Conservation (phyloP, 2,888 invertebrate species). For the Druceiella hillmani region DNA sequence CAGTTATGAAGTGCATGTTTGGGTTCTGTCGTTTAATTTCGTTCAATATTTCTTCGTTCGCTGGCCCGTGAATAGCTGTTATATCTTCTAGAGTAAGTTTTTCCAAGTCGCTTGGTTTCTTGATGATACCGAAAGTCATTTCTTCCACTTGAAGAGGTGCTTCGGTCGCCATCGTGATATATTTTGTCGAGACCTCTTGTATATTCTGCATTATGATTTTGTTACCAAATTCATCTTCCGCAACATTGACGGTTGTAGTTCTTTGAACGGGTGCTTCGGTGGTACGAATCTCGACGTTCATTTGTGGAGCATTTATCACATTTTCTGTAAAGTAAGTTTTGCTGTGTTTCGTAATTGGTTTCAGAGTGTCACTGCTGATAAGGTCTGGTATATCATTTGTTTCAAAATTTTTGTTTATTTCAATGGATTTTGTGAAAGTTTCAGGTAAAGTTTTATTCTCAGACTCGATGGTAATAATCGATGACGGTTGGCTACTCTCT, state of each 20-base stretch:
- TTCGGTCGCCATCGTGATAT: conserved; percentile 38
- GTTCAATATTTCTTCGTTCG: conserved; percentile 38
- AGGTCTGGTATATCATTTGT: conserved; percentile 35
- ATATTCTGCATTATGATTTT: conserved; percentile 48
- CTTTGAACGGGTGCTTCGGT: conserved; percentile 48
- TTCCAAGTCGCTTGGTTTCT: conserved; percentile 36
- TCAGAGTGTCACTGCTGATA: conserved; percentile 19
- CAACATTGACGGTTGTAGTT: conserved; percentile 46
- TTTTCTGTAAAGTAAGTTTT: not conserved
- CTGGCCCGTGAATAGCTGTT: conserved; percentile 37
- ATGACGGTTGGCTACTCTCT: conserved; percentile 35
- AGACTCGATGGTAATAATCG: conserved; percentile 27
- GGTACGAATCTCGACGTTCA: conserved; percentile 41
- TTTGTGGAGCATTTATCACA: not conserved
- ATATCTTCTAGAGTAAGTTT: conserved; percentile 43
- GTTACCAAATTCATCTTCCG: conserved; percentile 47
- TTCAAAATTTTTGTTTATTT: conserved; percentile 36
- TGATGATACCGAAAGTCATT: conserved; percentile 43
- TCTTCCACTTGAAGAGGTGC: conserved; percentile 48
- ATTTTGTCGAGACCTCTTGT: conserved; percentile 42
- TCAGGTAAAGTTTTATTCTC: conserved; percentile 32
- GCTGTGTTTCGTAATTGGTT: not conserved
- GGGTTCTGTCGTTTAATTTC: conserved; percentile 46
- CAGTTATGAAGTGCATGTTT: conserved; percentile 43
- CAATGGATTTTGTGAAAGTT: conserved; percentile 47